A percentile compares a stretch with the other conserved stretches of the same genome.
These are phyloP conservation scores for Lethocerus indicus DNA, from an alignment of 1,140 invertebrate species.

Conservation along the genomic window DNA sequence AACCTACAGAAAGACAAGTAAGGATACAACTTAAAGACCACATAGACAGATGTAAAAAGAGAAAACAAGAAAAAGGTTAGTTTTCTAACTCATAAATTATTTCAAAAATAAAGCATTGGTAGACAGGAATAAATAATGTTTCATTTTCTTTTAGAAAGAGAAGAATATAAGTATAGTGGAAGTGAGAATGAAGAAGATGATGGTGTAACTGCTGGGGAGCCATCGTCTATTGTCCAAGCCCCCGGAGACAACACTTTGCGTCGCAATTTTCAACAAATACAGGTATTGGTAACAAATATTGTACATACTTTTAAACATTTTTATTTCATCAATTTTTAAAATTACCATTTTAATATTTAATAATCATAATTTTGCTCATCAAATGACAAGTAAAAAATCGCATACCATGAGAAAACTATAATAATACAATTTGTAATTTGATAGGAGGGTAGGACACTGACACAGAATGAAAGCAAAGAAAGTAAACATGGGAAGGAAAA, in stretches of 20 bases:
- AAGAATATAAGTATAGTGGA: slow-evolving; percentile 64
- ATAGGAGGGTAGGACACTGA: slow-evolving; percentile 50
- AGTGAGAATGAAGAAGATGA: slow-evolving; percentile 83
- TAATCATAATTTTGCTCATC: no score
- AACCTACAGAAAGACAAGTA: slow-evolving; percentile 94
- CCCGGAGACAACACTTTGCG: slow-evolving; percentile 78
- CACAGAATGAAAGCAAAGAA: slow-evolving; percentile 31
- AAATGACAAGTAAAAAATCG: no score
- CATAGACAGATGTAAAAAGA: slow-evolving; percentile 92
- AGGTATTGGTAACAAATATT: no score
- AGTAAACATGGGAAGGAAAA: slow-evolving; percentile 21
- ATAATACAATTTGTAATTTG: no score
- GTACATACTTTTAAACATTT: no score
- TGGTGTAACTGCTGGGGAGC: slow-evolving; percentile 64
- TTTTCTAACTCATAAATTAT: neutral
- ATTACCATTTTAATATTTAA: no score
- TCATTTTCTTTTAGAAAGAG: slow-evolving; percentile 21
- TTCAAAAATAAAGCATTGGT: neutral
- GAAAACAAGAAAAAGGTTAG: slow-evolving; percentile 69
- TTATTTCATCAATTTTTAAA: no score
- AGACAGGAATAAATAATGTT: neutral
- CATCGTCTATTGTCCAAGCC: slow-evolving; percentile 76
- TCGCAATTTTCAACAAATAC: slow-evolving; percentile 94
- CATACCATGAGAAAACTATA: no score
- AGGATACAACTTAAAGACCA: slow-evolving; percentile 98